phyloP scores from a whole-genome alignment of 2,888 invertebrate genomes.

The Capitulum mitella region DNA sequence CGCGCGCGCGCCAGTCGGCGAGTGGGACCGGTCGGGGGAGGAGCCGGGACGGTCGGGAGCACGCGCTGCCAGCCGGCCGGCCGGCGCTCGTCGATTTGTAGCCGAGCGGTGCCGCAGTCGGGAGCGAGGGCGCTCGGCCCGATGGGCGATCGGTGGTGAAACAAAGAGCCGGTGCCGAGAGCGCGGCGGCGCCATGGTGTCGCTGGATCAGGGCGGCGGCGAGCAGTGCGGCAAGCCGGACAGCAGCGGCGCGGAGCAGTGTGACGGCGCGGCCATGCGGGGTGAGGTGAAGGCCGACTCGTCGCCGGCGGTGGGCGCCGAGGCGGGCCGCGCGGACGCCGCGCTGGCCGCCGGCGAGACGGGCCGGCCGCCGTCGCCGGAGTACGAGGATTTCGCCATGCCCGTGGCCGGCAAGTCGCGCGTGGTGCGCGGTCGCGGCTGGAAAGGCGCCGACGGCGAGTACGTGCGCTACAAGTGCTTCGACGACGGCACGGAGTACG shows the following conservation, averaged over 20 bases:
- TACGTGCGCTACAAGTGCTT: conserved; percentile 40
- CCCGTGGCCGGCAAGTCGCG: conserved; percentile 39
- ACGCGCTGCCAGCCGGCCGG: background rate
- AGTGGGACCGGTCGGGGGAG: background rate
- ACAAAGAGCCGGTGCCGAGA: conserved; percentile 6
- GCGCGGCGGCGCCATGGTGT: background rate
- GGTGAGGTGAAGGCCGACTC: background rate
- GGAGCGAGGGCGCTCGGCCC: background rate
- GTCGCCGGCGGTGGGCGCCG: background rate
- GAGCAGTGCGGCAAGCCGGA: background rate
- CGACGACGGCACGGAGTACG: conserved; percentile 41
- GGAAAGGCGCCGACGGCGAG: conserved; percentile 38
- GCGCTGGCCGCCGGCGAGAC: background rate
- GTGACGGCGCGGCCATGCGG: background rate
- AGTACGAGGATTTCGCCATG: conserved; percentile 38
- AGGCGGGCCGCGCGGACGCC: background rate
- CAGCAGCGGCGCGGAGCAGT: background rate
- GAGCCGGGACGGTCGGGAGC: background rate
- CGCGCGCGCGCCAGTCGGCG: background rate
- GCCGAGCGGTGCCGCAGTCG: background rate
- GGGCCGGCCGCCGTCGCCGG: background rate
- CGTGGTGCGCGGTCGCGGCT: conserved; percentile 38
- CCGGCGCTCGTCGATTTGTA: background rate
- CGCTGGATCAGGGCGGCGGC: background rate
- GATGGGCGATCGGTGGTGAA: background rate